These are phyloP conservation scores for Apodemia hepburni DNA, from an alignment of 2,888 invertebrate species.

Conservation along the genomic window DNA sequence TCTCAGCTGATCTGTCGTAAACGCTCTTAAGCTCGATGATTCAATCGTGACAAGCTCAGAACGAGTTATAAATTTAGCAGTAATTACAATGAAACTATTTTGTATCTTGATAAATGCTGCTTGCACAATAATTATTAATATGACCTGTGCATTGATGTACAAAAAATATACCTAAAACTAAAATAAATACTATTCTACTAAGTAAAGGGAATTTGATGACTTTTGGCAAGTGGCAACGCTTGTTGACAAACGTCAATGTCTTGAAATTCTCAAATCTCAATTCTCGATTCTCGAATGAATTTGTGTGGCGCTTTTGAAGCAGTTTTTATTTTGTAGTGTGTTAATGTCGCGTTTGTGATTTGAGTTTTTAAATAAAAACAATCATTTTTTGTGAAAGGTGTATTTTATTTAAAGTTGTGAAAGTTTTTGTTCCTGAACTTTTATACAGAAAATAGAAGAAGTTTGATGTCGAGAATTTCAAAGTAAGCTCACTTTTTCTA, in stretches of 20 bases:
- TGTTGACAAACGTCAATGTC: conserved; percentile 22
- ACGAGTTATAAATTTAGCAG: too few species aligned
- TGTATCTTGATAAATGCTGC: too few species aligned
- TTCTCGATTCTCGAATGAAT: neutral
- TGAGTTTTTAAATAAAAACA: conserved; percentile 39
- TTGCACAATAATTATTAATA: too few species aligned
- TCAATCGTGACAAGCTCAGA: too few species aligned
- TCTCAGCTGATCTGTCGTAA: too few species aligned
- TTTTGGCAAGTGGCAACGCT: conserved; percentile 21
- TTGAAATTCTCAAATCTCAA: neutral
- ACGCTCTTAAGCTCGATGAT: too few species aligned
- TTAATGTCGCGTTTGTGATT: conserved; percentile 38
- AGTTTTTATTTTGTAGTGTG: conserved; percentile 38
- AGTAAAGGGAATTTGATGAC: too few species aligned
- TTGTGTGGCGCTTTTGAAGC: conserved; percentile 43
- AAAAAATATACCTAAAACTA: too few species aligned
- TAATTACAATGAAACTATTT: too few species aligned
- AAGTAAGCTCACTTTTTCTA: conserved; percentile 37
- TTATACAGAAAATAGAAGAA: conserved; percentile 2
- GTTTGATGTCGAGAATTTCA: conserved; percentile 22
- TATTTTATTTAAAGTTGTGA: conserved; percentile 26
- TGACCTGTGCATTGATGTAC: too few species aligned
- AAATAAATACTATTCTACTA: too few species aligned
- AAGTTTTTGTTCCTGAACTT: conserved; percentile 11
- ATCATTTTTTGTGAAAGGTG: conserved; percentile 32